Percentiles rank a stretch among this genome's conserved stretches.
Evolutionary conservation across 2,797 vertebrate species (phyloP).

Genomic region (Carapus acus): DNA sequence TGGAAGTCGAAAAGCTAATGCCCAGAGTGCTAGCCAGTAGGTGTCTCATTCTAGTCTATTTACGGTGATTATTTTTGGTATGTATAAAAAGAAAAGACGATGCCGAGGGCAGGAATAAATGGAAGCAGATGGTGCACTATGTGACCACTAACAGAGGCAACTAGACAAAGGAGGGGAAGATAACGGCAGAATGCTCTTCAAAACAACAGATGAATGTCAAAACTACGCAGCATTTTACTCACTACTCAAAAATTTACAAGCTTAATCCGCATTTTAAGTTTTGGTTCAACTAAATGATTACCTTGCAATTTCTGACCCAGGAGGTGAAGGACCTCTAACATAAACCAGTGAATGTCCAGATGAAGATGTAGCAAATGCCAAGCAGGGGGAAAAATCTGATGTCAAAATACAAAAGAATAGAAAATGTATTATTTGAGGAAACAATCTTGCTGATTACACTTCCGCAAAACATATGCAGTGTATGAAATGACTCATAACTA

Average conservation of each 20-base stretch:
- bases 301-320: constrained; percentile 84
- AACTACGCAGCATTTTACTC: no score
- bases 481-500: not conserved
- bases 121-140: no score
- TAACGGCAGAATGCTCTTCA: no score
- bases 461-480: no score
- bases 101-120: no score
- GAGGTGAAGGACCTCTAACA: constrained; percentile 87
- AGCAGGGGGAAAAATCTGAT: constrained; percentile 86
- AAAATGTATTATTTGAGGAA: no score
- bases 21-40: not conserved
- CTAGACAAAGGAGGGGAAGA: no score
- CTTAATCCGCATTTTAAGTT: not conserved
- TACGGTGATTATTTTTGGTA: not conserved
- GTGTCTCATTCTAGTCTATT: not conserved
- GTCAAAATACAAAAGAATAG: constrained; percentile 15
- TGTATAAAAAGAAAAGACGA: not conserved
- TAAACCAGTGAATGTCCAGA: constrained; percentile 89
- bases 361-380: constrained; percentile 96
- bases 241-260: not conserved
- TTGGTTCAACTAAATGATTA: constrained; percentile 65
- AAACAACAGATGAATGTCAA: no score
- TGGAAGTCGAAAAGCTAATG: constrained; percentile 18
- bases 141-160: no score
- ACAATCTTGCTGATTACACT: no score